A percentile compares a stretch with the other conserved stretches of the same genome.
Conservation (phyloP, 2,113 vertebrate genomes). For the Perca fluviatilis region DNA sequence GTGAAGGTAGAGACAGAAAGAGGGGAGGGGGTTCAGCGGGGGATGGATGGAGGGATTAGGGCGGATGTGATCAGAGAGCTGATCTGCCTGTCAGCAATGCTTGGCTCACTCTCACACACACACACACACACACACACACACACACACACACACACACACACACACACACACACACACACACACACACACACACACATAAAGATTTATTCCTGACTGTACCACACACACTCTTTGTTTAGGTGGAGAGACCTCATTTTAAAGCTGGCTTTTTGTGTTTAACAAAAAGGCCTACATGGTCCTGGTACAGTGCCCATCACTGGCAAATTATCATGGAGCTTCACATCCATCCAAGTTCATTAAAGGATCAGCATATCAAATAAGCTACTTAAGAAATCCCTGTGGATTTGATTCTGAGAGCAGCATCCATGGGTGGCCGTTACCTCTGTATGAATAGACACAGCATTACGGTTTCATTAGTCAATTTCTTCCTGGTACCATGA, state of each 20-base stretch:
- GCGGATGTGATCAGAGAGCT: constrained; percentile 76
- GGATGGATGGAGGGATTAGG: constrained; percentile 60
- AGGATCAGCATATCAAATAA: constrained; percentile 61
- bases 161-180: too few species aligned
- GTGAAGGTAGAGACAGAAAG: constrained; percentile 71
- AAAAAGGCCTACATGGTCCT: constrained; percentile 42
- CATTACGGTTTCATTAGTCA: constrained; percentile 56
- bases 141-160: constrained; percentile 17
- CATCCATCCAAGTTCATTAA: constrained; percentile 46
- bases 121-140: constrained; percentile 10
- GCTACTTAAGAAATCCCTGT: constrained; percentile 46
- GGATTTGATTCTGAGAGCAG: constrained; percentile 46
- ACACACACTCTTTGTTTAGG: constrained; percentile 23
- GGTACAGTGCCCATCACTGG: constrained; percentile 30
- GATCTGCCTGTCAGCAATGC: constrained; percentile 76
- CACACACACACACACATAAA: constrained; percentile 16
- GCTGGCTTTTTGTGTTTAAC: constrained; percentile 47
- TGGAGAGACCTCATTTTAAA: constrained; percentile 32
- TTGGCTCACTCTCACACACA: constrained; percentile 21
- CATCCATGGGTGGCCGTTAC: constrained; percentile 43
- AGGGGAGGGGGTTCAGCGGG: constrained; percentile 12
- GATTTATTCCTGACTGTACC: constrained; percentile 42
- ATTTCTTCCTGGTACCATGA: constrained; percentile 37
- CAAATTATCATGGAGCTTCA: constrained; percentile 32
- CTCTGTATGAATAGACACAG: constrained; percentile 44